These are phyloP conservation scores for Melanotaenia trifasciata DNA, from an alignment of 2,797 vertebrate genomes.

Conservation along the genomic window DNA sequence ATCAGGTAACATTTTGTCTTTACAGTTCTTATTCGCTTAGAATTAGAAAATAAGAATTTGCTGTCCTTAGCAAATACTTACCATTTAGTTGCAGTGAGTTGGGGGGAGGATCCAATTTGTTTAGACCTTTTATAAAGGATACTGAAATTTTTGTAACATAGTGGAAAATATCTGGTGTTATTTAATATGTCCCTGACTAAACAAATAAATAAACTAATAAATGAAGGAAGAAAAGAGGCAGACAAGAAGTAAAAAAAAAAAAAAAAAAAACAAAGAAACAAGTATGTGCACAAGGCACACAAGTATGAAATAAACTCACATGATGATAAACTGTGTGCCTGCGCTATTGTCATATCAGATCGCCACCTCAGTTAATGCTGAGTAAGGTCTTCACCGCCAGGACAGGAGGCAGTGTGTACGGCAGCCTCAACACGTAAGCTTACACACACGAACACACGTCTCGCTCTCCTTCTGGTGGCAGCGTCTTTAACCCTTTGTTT, in stretches of 20 bases:
- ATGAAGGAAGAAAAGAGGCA: not conserved
- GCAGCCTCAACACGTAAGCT: constrained; percentile 98
- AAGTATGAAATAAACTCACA: not conserved
- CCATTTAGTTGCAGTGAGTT: not conserved
- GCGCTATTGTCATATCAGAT: constrained; percentile 80
- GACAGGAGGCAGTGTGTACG: constrained; percentile 94
- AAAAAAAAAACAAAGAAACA: no score
- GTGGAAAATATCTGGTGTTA: not conserved
- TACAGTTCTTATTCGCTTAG: not conserved
- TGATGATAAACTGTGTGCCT: constrained; percentile 56
- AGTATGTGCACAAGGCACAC: no score
- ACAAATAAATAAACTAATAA: not conserved
- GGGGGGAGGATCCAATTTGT: no score
- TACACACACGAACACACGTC: constrained; percentile 13
- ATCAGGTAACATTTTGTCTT: constrained; percentile 86
- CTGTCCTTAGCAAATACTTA: not conserved
- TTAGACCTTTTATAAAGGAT: no score
- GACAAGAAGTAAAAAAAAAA: not conserved
- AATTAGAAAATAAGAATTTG: not conserved
- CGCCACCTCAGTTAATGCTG: constrained; percentile 97
- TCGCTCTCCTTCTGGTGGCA: constrained; percentile 13
- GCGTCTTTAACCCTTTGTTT: no score
- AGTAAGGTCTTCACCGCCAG: constrained; percentile 99
- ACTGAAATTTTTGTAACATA: no score
- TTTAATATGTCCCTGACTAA: not conserved